Percentiles rank a stretch among this genome's conserved stretches.
These are phyloP conservation scores for Epizoanthus ramosus DNA, from an alignment of 92 coral and sea anemone genomes.

Conservation along the genomic window DNA sequence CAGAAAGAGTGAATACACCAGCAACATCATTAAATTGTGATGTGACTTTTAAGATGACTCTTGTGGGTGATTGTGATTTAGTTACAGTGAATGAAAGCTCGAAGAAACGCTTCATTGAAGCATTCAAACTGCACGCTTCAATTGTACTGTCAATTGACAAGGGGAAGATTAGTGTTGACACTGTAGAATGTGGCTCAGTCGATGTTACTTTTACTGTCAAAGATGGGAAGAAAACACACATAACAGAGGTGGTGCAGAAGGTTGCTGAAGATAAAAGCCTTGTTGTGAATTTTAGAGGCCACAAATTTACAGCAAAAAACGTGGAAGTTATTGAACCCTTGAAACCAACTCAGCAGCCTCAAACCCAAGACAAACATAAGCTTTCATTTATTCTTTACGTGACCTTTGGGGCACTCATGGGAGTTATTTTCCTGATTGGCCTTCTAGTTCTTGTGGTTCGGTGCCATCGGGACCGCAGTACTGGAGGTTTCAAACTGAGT, in stretches of 20 bases:
- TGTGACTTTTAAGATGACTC: constrained; percentile 27
- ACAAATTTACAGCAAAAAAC: constrained; percentile 49
- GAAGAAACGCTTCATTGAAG: constrained; percentile 38
- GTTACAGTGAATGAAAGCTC: constrained; percentile 7
- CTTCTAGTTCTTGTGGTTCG: constrained; percentile 63
- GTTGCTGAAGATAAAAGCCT: constrained; percentile 51
- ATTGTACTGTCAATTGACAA: constrained; percentile 14
- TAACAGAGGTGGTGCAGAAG: constrained; percentile 48
- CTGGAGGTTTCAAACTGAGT: constrained; percentile 64
- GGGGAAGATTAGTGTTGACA: constrained; percentile 38
- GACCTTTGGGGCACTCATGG: constrained; percentile 81
- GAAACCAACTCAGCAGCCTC: constrained; percentile 18
- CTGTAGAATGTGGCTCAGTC: constrained; percentile 75
- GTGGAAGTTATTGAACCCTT: constrained; percentile 45
- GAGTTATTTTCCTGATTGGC: constrained; percentile 77
- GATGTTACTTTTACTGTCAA: constrained; percentile 63
- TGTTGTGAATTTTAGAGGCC: constrained; percentile 41
- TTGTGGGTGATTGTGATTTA: constrained; percentile 10
- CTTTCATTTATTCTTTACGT: constrained; percentile 79
- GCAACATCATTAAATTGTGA: constrained; percentile 10
- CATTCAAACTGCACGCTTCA: constrained; percentile 38
- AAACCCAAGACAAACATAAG: constrained; percentile 36
- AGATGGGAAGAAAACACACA: constrained; percentile 55
- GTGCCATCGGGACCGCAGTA: constrained; percentile 74
- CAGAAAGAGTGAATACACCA: constrained; percentile 2